phyloP scores from a whole-genome alignment of 1,140 invertebrate genomes.

The Meloidogyne hapla region DNA sequence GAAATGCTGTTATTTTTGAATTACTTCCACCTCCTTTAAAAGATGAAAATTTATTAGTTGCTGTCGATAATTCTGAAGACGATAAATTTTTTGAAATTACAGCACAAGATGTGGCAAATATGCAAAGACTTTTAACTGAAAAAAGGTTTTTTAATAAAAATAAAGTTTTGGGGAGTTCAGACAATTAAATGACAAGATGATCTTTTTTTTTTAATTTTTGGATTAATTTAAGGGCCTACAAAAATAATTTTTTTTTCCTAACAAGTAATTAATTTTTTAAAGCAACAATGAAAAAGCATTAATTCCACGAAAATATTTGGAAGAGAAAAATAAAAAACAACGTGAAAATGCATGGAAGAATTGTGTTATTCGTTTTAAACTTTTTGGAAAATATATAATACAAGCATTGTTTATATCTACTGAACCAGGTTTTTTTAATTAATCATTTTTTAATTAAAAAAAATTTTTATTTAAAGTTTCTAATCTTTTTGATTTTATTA shows the following conservation, averaged over 20 bases:
- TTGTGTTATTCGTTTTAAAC: neutral
- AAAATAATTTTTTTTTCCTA: no score
- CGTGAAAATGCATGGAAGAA: neutral
- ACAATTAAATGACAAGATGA: no score
- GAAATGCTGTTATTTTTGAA: neutral
- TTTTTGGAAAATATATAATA: neutral
- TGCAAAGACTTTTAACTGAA: neutral
- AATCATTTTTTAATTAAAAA: neutral
- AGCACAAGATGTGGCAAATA: neutral
- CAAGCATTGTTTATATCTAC: constrained; percentile 1
- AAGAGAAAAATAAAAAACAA: neutral
- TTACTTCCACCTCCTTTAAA: neutral
- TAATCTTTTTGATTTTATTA: neutral
- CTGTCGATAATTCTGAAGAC: neutral
- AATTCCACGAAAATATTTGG: neutral
- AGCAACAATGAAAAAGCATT: neutral
- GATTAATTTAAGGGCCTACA: no score
- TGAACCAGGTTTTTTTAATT: neutral
- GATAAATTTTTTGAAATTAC: neutral
- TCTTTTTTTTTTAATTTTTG: no score
- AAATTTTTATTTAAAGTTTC: neutral
- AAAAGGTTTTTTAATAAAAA: neutral
- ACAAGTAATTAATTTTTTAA: neutral
- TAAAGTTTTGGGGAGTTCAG: no score
- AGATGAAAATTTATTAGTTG: neutral